Evolutionary conservation across 1,140 invertebrate species (phyloP).

Genomic region (Eumaeus atala): DNA sequence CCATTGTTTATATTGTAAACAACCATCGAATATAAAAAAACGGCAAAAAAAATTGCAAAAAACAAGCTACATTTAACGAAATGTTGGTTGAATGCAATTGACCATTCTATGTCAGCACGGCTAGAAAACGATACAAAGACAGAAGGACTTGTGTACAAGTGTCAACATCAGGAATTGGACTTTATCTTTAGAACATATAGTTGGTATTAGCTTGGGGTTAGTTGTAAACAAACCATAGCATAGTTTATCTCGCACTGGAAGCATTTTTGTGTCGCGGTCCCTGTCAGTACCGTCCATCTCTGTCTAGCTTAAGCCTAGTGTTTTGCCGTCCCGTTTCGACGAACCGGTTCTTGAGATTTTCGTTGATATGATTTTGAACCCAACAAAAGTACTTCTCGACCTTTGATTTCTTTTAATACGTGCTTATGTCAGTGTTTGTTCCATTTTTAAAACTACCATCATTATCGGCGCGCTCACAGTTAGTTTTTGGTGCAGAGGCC

Average conservation of each 20-base stretch:
- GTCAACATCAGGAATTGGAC: neutral
- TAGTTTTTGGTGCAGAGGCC: no score
- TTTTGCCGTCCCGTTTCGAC: neutral
- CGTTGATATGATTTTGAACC: conserved; percentile 11
- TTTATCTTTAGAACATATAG: neutral
- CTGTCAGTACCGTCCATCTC: neutral
- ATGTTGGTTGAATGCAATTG: conserved; percentile 4
- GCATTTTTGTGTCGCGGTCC: conserved; percentile 8
- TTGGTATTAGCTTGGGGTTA: neutral
- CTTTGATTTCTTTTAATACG: conserved; percentile 10
- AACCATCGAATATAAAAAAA: neutral
- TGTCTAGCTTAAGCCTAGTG: neutral
- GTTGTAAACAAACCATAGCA: conserved; percentile 9
- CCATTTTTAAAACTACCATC: neutral
- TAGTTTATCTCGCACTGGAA: conserved; percentile 10
- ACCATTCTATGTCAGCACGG: neutral
- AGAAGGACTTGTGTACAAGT: neutral
- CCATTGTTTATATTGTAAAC: neutral
- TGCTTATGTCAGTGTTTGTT: conserved; percentile 7
- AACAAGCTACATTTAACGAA: neutral
- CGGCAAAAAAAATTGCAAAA: conserved; percentile 5
- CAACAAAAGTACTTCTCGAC: conserved; percentile 10
- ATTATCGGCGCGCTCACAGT: no score
- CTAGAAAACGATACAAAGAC: neutral
- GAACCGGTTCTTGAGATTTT: conserved; percentile 6